phyloP scores from a whole-genome alignment of 2,113 vertebrate genomes.

The Pomatorhinus ruficollis region DNA sequence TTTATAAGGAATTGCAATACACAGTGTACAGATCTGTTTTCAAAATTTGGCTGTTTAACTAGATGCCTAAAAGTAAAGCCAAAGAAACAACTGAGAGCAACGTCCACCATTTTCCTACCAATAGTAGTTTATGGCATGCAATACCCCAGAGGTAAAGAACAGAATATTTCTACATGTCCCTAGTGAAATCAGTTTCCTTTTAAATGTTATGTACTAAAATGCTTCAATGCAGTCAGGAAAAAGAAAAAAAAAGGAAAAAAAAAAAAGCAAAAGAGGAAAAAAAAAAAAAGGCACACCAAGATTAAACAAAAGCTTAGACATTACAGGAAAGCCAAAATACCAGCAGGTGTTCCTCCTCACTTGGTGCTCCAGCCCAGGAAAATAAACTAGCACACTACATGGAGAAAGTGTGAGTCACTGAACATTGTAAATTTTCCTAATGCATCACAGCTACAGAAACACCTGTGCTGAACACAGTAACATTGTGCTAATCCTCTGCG shows the following conservation, averaged over 20 bases:
- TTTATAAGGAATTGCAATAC: neutral
- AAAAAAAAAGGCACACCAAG: neutral
- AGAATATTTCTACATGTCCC: neutral
- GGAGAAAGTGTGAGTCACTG: constrained; percentile 42
- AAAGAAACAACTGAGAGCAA: neutral
- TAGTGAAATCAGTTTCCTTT: neutral
- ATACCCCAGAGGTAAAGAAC: neutral
- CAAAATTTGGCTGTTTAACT: neutral
- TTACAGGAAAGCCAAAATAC: constrained; percentile 37
- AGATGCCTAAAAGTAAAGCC: neutral
- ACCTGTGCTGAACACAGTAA: constrained; percentile 53
- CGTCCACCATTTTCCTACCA: neutral
- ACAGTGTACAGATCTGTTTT: neutral
- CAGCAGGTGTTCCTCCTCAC: constrained; percentile 12
- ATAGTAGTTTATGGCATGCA: neutral
- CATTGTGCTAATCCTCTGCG: constrained; percentile 54
- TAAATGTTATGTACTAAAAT: neutral
- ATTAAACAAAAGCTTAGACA: constrained; percentile 34
- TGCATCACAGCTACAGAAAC: constrained; percentile 54
- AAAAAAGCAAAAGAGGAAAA: neutral
- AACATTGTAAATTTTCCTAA: constrained; percentile 55
- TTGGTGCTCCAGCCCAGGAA: constrained; percentile 45
- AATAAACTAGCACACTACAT: constrained; percentile 51
- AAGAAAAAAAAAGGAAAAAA: neutral
- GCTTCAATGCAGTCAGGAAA: neutral